phyloP scores from a whole-genome alignment of 2,888 invertebrate species.

The Leptodirus hochenwartii region DNA sequence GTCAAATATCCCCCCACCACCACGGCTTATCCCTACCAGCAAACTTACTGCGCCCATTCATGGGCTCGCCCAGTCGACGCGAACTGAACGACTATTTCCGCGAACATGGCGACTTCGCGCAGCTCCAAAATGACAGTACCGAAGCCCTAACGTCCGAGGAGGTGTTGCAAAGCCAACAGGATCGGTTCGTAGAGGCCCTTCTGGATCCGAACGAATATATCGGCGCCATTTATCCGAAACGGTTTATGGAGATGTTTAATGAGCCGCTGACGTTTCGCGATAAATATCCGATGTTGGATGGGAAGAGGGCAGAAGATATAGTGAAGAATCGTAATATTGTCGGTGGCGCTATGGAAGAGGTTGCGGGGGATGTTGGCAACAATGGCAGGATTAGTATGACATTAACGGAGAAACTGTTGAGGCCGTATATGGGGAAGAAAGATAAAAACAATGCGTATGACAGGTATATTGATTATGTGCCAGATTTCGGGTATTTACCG shows the following conservation, averaged over 20 bases:
- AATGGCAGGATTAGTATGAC: constrained; percentile 11
- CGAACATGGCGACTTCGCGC: constrained; percentile 8
- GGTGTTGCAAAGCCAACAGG: neutral
- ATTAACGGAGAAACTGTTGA: constrained; percentile 12
- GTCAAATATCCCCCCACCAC: no score
- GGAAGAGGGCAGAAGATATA: no score
- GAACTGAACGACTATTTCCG: constrained; percentile 11
- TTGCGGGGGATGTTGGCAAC: constrained; percentile 5
- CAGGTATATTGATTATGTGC: neutral
- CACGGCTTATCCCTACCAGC: constrained; percentile 11
- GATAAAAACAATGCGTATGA: neutral
- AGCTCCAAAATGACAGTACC: constrained; percentile 4
- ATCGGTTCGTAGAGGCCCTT: neutral
- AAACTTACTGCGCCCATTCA: constrained; percentile 15
- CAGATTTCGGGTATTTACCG: neutral
- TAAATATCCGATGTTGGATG: no score
- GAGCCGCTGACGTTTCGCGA: constrained; percentile 9
- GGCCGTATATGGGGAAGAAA: constrained; percentile 13
- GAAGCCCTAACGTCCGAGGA: neutral
- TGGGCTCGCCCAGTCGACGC: constrained; percentile 13
- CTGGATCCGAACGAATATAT: constrained; percentile 7
- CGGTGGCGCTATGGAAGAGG: constrained; percentile 3
- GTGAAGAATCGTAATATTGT: constrained; percentile 1
- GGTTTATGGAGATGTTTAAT: constrained; percentile 11
- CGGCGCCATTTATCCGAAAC: constrained; percentile 13